Evolutionary conservation across 1,140 invertebrate species (phyloP), one percentile per base, ranked within the genome.

Genomic region (Temnothorax longispinosus): DNA sequence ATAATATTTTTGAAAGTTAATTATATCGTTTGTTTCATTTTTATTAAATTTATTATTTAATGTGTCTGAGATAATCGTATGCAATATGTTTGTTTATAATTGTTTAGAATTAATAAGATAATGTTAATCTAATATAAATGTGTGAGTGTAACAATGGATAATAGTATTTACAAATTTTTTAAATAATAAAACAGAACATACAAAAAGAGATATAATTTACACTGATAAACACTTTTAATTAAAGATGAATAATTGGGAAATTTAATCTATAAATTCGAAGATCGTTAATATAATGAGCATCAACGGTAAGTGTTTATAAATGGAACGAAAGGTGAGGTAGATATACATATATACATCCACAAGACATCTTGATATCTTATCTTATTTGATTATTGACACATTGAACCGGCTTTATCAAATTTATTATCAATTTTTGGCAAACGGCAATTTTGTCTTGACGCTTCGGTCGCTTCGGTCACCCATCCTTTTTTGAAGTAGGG

Each of bases 351-450:
- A 47, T 47, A 35, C 71, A 32, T 72, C 62, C 41, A 91, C 92
- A 92, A 94, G 81, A 94, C 86, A 93, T 94, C 93, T 91, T 81
- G 92, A 92, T 91, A 94, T 93, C 94, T 94, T 94, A 94, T 94
- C 91, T 91, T 62, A 94, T 93, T 86, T 88, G 86, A 94, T 95
- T 94, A 94, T 92, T 84, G 76, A 77, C 76, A 88, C 44, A 82
- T 54, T 77, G 69, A 88, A 76, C 44, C 76, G 74, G 56, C 90
- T 86, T 94, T 94, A 95, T 95, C 92, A 91, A 95, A 95, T 95
- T 95, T 95, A 95, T 95, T 95, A 95, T 95, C 94, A 94, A 95
- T 95, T 95, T 94, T 93, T 84, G 88, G 89, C 86, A 90, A 93
- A 94, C 93, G 93, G 94, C 94, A 94, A 95, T 95, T 95, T 94